phyloP scores from a whole-genome alignment of 2,797 vertebrate species.

The Malacoctenus gilli region DNA sequence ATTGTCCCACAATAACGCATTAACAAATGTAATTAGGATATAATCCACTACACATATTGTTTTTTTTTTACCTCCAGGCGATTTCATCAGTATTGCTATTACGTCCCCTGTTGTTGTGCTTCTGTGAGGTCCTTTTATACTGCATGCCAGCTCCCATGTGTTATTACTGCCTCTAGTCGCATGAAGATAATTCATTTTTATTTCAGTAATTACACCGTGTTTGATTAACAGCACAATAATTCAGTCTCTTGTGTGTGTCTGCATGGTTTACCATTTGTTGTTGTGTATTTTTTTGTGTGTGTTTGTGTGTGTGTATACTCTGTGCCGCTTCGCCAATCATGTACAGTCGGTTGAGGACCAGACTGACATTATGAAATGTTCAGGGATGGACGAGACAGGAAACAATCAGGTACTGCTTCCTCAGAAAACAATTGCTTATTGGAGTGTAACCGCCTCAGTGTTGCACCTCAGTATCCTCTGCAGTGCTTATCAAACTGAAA shows the following conservation, averaged over 20 bases:
- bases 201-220: slow-evolving; percentile 55
- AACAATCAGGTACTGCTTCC: slow-evolving; percentile 87
- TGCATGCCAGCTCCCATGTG: slow-evolving; percentile 44
- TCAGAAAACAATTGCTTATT: slow-evolving; percentile 34
- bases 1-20: slow-evolving; percentile 59
- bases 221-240: slow-evolving; percentile 69
- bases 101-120: slow-evolving; percentile 21
- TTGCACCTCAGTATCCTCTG: slow-evolving; percentile 23
- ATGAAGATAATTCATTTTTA: slow-evolving; percentile 47
- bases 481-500: slow-evolving; percentile 3
- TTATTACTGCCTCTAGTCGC: slow-evolving; percentile 44
- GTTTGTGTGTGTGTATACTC: slow-evolving; percentile 55
- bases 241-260: slow-evolving; percentile 64
- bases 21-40: slow-evolving; percentile 37
- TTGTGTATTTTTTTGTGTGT: slow-evolving; percentile 65
- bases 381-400: slow-evolving; percentile 85
- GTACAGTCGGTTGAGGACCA: slow-evolving; percentile 89
- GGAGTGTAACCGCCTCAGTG: slow-evolving; percentile 11
- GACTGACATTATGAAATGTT: slow-evolving; percentile 88
- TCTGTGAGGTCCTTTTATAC: slow-evolving; percentile 27
- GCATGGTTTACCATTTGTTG: slow-evolving; percentile 74
- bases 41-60: slow-evolving; percentile 21
- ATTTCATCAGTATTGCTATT: slow-evolving; percentile 41
- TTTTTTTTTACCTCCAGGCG: slow-evolving; percentile 31
- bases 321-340: slow-evolving; percentile 76